phyloP scores from a whole-genome alignment of 2,797 vertebrate genomes.

The Xenentodon cancila region DNA sequence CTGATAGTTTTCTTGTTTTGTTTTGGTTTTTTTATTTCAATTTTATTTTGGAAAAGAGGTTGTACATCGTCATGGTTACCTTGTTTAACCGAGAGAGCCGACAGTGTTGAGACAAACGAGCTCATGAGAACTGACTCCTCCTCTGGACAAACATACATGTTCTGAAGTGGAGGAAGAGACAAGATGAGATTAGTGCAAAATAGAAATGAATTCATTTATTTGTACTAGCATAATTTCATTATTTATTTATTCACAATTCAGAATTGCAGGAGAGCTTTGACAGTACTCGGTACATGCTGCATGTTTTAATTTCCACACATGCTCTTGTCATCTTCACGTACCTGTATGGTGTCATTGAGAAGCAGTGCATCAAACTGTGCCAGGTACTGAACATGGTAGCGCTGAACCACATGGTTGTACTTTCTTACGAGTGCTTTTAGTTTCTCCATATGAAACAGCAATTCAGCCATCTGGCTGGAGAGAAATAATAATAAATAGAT shows the following conservation, averaged over 20 bases:
- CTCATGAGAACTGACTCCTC: constrained; percentile 93
- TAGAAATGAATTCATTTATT: not conserved
- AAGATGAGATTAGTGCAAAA: not conserved
- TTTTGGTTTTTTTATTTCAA: not conserved
- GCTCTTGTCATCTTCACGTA: constrained; percentile 44
- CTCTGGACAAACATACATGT: constrained; percentile 92
- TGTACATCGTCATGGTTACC: constrained; percentile 66
- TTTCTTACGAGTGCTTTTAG: constrained; percentile 79
- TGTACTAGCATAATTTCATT: not conserved
- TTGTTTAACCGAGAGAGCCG: constrained; percentile 88
- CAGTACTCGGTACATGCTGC: too few species aligned
- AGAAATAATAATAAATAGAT: not conserved
- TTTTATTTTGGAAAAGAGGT: not conserved
- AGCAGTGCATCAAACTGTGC: constrained; percentile 90
- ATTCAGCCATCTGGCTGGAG: constrained; percentile 86
- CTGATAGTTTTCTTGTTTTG: not conserved
- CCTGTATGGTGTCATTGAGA: constrained; percentile 93
- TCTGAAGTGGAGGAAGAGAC: constrained; percentile 72
- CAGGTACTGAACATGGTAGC: constrained; percentile 91
- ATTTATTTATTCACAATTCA: too few species aligned
- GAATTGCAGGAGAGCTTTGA: too few species aligned
- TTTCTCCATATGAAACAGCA: constrained; percentile 89
- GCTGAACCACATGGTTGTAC: constrained; percentile 79
- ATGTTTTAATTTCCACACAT: not conserved
- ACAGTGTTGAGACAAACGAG: constrained; percentile 89